These are phyloP conservation scores for Drosophila eohydei DNA, from an alignment of 2,888 invertebrate genomes.

Conservation along the genomic window DNA sequence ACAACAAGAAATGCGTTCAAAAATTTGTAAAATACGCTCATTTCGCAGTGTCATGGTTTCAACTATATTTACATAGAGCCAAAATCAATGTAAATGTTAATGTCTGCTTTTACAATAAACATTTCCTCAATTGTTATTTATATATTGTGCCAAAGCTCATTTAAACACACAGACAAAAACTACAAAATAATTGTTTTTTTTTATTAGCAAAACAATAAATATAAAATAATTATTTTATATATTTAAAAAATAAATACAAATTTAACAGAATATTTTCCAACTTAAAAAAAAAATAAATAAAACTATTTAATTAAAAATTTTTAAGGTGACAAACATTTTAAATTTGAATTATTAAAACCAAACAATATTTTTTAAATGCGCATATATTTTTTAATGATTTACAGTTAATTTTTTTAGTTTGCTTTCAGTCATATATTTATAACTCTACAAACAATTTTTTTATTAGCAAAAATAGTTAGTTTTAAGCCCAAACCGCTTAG, in stretches of 20 bases:
- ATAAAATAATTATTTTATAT: background rate
- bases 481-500: background rate
- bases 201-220: background rate
- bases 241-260: background rate
- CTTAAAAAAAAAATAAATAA: background rate
- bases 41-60: constrained; percentile 19
- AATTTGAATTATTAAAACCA: background rate
- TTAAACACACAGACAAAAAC: background rate
- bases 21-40: background rate
- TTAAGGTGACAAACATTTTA: background rate
- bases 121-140: background rate
- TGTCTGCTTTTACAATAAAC: background rate
- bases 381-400: background rate
- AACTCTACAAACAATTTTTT: background rate
- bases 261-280: background rate
- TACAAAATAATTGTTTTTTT: background rate
- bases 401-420: background rate
- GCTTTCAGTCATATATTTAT: background rate
- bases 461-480: constrained; percentile 1
- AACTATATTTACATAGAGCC: constrained; percentile 23
- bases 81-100: background rate
- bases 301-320: background rate
- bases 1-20: background rate
- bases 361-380: background rate
- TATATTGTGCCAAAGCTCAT: background rate